Percentiles rank a stretch among this genome's conserved stretches.
Conservation (phyloP, 2,797 vertebrate genomes). For the Sciaenops ocellatus region DNA sequence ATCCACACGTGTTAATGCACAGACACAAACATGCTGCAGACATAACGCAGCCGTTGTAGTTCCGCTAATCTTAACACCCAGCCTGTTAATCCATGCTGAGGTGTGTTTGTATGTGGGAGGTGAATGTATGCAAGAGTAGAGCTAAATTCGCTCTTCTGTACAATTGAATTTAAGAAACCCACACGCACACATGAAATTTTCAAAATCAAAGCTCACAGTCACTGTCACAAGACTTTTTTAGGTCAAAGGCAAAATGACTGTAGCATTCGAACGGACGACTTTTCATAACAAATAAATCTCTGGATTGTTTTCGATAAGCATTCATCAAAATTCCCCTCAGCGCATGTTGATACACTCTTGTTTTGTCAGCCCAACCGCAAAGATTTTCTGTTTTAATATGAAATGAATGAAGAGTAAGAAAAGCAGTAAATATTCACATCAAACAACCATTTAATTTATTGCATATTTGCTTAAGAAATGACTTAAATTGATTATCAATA, state of each 20-base stretch:
- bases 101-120: conserved; percentile 26
- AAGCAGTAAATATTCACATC: not conserved
- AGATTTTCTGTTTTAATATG: not conserved
- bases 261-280: not conserved
- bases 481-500: not conserved
- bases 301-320: too few species aligned
- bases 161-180: not conserved
- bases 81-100: conserved; percentile 50
- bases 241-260: not conserved
- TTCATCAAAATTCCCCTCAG: too few species aligned
- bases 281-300: not conserved
- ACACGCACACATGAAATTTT: not conserved
- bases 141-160: not conserved
- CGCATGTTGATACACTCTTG: not conserved
- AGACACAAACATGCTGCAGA: conserved; percentile 22
- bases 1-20: not conserved
- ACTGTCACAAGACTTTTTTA: not conserved
- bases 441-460: too few species aligned
- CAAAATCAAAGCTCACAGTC: not conserved
- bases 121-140: conserved; percentile 12
- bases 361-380: not conserved
- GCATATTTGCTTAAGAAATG: not conserved
- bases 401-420: not conserved
- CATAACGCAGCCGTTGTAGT: conserved; percentile 23
- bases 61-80: conserved; percentile 47